Evolutionary conservation across 2,797 vertebrate genomes (phyloP).

Genomic region (Echeneis naucrates): DNA sequence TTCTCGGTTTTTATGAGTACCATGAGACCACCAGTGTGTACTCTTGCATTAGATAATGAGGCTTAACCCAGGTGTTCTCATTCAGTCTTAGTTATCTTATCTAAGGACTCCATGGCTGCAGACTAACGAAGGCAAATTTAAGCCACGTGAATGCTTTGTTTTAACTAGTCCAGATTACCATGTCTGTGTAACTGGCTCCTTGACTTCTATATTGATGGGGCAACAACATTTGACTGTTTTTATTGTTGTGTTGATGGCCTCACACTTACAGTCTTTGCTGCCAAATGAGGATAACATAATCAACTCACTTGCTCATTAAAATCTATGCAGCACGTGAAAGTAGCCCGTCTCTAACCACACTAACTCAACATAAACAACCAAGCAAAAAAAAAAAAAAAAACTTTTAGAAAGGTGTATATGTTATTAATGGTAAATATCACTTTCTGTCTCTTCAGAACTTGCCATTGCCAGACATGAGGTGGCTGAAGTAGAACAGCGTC

Average conservation of each 20-base stretch:
- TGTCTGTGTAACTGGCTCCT: no score
- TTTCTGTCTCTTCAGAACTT: conserved; percentile 41
- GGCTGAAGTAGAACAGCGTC: conserved; percentile 91
- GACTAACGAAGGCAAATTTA: no score
- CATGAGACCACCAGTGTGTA: no score
- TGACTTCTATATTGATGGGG: no score
- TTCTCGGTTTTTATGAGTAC: no score
- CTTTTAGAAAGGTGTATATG: background rate
- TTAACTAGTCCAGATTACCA: no score
- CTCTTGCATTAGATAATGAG: no score
- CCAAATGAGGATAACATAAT: conserved; percentile 22
- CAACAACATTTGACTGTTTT: conserved; percentile 9
- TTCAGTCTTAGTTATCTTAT: no score
- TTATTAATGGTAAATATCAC: background rate
- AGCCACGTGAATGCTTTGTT: no score
- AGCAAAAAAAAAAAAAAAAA: background rate
- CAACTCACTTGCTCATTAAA: conserved; percentile 26
- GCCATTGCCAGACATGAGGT: conserved; percentile 92
- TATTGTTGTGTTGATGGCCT: conserved; percentile 15
- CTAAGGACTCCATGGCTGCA: no score
- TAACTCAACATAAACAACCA: background rate
- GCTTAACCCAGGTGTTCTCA: no score
- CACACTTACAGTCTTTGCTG: conserved; percentile 25
- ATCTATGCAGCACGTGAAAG: conserved; percentile 1
- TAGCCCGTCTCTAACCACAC: background rate